Conservation (phyloP, 1,140 invertebrate genomes). For the Cyrtorhinus lividipennis region DNA sequence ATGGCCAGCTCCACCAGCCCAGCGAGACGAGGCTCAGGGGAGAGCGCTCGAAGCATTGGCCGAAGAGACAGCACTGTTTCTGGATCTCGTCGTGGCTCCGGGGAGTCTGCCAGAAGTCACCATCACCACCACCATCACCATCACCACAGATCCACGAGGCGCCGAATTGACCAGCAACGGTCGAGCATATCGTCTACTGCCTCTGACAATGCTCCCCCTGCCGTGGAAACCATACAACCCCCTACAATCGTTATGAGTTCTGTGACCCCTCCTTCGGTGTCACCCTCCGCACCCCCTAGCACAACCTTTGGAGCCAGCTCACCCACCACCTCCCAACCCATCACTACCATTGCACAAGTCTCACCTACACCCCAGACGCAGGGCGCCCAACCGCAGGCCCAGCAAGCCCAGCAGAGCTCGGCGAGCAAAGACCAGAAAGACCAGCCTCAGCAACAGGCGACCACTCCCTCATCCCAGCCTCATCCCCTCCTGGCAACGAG, state of each 20-base stretch:
- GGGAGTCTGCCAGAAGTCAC: conserved; percentile 40
- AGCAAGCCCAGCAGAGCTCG: conserved; percentile 25
- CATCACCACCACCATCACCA: conserved; percentile 34
- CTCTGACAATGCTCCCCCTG: conserved; percentile 42
- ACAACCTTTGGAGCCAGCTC: conserved; percentile 27
- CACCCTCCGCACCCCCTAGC: conserved; percentile 25
- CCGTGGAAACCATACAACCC: conserved; percentile 40
- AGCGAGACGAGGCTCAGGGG: conserved; percentile 29
- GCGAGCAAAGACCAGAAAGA: conserved; percentile 4
- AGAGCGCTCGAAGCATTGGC: conserved; percentile 27
- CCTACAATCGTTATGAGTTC: conserved; percentile 67
- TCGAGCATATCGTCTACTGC: conserved; percentile 64
- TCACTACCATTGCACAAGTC: conserved; percentile 18
- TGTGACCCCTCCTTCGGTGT: conserved; percentile 35
- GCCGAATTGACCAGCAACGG: conserved; percentile 51
- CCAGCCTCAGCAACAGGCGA: conserved; percentile 5
- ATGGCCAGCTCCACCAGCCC: conserved; percentile 26
- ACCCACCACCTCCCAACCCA: conserved; percentile 30
- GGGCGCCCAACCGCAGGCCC: conserved; percentile 35
- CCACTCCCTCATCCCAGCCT: conserved; percentile 23
- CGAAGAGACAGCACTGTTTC: conserved; percentile 24
- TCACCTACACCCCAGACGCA: conserved; percentile 32
- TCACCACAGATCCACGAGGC: conserved; percentile 33
- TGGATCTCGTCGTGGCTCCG: conserved; percentile 39
- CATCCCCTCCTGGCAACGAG: conserved; percentile 47